Evolutionary conservation across 1,140 invertebrate species (phyloP).

Genomic region (Aradophagus sp.): DNA sequence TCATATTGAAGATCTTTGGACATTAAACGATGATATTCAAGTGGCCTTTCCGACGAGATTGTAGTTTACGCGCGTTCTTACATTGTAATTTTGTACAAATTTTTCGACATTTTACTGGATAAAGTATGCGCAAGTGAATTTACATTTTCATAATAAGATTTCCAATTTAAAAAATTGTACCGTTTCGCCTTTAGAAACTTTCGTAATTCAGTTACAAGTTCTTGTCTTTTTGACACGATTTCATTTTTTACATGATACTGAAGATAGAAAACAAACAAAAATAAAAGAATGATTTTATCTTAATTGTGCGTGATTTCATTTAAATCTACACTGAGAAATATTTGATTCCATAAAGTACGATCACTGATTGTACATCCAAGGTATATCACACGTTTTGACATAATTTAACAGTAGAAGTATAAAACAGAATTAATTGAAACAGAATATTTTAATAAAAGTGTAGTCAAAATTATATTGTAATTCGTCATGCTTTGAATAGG

Average conservation of each 20-base stretch:
- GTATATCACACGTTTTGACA: too few relatives aligned
- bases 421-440: too few relatives aligned
- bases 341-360: too few relatives aligned
- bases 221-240: too few relatives aligned
- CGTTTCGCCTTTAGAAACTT: conserved; percentile 14
- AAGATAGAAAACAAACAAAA: too few relatives aligned
- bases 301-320: too few relatives aligned
- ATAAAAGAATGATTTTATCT: too few relatives aligned
- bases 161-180: conserved; percentile 2
- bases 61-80: conserved; percentile 66
- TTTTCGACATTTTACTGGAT: conserved; percentile 42
- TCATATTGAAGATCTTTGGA: conserved; percentile 52
- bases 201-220: background rate
- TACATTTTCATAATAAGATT: conserved; percentile 7
- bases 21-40: conserved; percentile 58
- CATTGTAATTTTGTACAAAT: conserved; percentile 60
- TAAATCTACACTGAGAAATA: too few relatives aligned
- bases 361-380: too few relatives aligned
- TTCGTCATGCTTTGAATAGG: conserved; percentile 26
- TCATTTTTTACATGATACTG: too few relatives aligned
- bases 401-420: too few relatives aligned
- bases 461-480: conserved; percentile 18
- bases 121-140: conserved; percentile 24
- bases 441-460: too few relatives aligned
- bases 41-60: conserved; percentile 72